A percentile compares a stretch with the other conserved stretches of the same genome.
Conservation (phyloP, 2,888 invertebrate species). For the Taphrorychus bicolor region DNA sequence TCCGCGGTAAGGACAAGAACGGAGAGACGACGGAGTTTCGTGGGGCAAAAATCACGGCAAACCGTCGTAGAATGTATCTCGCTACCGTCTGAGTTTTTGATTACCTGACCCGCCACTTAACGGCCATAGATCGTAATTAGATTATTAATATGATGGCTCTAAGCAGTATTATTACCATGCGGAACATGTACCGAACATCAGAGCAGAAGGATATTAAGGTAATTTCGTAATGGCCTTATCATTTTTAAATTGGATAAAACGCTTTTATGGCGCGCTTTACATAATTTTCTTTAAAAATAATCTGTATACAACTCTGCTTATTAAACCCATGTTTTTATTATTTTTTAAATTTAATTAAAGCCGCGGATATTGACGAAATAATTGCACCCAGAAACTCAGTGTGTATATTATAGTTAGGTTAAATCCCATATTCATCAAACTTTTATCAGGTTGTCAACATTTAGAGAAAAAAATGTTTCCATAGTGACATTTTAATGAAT, state of each 20-base stretch:
- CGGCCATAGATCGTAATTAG: constrained; percentile 56
- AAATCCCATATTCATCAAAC: too few species aligned
- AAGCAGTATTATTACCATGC: constrained; percentile 44
- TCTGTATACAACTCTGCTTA: constrained; percentile 29
- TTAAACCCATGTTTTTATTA: constrained; percentile 1
- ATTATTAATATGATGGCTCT: constrained; percentile 55
- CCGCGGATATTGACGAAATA: too few species aligned
- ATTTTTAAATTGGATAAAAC: constrained; percentile 42
- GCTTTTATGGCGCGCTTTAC: constrained; percentile 39
- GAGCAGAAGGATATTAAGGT: constrained; percentile 36
- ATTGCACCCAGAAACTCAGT: too few species aligned
- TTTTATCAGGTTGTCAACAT: too few species aligned
- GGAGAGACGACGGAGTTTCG: constrained; percentile 12
- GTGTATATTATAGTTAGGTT: too few species aligned
- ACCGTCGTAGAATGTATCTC: constrained; percentile 46
- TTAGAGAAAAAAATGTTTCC: too few species aligned
- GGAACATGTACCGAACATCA: constrained; percentile 40
- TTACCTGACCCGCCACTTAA: constrained; percentile 54
- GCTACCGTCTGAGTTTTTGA: constrained; percentile 56
- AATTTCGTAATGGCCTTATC: constrained; percentile 42
- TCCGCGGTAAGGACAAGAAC: constrained; percentile 18
- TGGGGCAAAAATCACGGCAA: constrained; percentile 45
- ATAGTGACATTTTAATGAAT: too few species aligned
- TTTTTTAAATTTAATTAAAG: too few species aligned
- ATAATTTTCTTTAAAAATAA: constrained; percentile 41